Base-by-base conservation (phyloP, 1,140 invertebrate genomes). In the Ylistrum balloti region DNA sequence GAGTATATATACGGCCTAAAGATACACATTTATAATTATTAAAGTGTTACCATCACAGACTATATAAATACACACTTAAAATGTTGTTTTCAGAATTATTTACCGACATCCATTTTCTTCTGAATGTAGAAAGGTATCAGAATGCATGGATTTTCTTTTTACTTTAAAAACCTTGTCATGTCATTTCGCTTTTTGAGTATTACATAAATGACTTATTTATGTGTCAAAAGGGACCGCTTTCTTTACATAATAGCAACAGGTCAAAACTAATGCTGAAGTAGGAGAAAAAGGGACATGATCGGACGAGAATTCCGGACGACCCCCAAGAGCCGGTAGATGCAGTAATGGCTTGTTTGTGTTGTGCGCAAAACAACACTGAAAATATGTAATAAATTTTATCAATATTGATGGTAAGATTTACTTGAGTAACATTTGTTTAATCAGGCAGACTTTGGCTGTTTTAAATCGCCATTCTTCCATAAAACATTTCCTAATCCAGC, bases 381-480 rank as follows among this genome's bases (percentile, higher is more conserved):
- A 74, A 74, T 74, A 28, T 74, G 56, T 74, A 74, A 74, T 74
- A n/a, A 74, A 74, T 28, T 74, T 74, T n/a, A 74, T 74, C 56
- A 74, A 74, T 74, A 74, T 74, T 74, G 56, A 74, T 74, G 22
- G 17, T 28, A 28, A 74, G 56, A 74, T 9, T 74, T 74, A 74
- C n/a, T 74, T 74, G 56, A 74, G 56, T 74, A 74, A 74, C 56
- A 74, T 74, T 74, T 74, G 56, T 74, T 74, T 74, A 28, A 74
- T 74, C 56, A 74, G 56, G 56, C 56, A 74, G 9, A 74, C 56
- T 74, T 74, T 74, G n/a, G 56, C 56, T 2, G 56, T 74, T 74
- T 74, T 74, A 74, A 74, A 28, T n/a, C 22, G 22, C 22, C 56
- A 74, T 74, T 74, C 56, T 74, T 74, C 56, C 28, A 74, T n/a